Evolutionary conservation across 2,888 invertebrate species (phyloP), one percentile per base, ranked within the genome.

Genomic region (Eilema caniola): DNA sequence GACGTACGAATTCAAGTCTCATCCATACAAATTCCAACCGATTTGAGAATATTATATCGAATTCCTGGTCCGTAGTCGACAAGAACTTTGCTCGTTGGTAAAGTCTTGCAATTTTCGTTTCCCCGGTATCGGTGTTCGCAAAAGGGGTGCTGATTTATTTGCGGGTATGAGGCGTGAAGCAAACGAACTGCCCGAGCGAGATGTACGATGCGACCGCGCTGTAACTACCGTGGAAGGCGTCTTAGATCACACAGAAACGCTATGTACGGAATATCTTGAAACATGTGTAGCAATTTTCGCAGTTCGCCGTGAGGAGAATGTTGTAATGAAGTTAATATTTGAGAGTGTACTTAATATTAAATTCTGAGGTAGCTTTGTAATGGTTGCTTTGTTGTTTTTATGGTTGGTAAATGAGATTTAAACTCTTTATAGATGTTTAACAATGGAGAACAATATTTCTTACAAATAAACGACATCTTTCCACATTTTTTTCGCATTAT

Each of bases 151-250:
- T 94, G 94, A 95, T 95, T 94, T 95, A 95, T 95, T 92, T 93
- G 94, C 89, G 94, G 93, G 92, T 90, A 92, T 91, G 92, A 91
- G 90, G 92, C 93, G 94, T 94, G 94, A 93, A 94, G 93, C 89
- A 90, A 93, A 94, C 91, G 93, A 91, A 94, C 92, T 91, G 90
- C 94, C 91, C 86, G 85, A 85, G 86, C 83, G 88, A 93, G 93
- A 95, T 94, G 90, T 93, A 95, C 92, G 92, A 84, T 86, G 83
- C 84, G 87, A 87, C 88, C 87, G 86, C 85, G 80, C 83, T 80
- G 88, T 90, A 90, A 91, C 89, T 91, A 88, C 86, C 69, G 74
- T 67, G 75, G 73, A 72, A 74, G 74, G 78, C 71, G 75, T 76
- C 77, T 83, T 83, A 83, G 85, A 83, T 83, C 82, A 83, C 85